phyloP scores from a whole-genome alignment of 2,888 invertebrate species.

The Embidobia sp. region DNA sequence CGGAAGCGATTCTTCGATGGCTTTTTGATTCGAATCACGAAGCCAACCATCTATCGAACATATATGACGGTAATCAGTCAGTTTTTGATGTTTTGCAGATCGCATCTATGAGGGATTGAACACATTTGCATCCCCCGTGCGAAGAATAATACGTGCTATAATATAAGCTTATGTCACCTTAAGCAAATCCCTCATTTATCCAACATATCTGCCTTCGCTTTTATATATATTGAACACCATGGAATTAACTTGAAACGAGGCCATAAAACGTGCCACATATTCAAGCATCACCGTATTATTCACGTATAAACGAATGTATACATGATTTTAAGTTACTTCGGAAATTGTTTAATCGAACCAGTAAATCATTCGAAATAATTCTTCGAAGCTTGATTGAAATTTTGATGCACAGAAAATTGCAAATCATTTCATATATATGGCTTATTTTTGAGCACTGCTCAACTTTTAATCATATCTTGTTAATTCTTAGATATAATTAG shows the following conservation, averaged over 20 bases:
- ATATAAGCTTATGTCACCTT: conserved; percentile 60
- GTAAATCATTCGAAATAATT: too few species aligned
- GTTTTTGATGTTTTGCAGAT: conserved; percentile 69
- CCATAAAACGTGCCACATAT: conserved; percentile 30
- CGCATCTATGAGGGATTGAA: conserved; percentile 73
- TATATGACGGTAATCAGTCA: conserved; percentile 77
- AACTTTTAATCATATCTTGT: too few species aligned
- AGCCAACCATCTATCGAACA: conserved; percentile 72
- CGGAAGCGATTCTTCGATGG: conserved; percentile 38
- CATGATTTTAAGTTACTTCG: too few species aligned
- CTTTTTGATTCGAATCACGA: conserved; percentile 74
- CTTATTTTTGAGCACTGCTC: too few species aligned
- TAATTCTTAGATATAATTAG: too few species aligned
- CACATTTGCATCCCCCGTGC: conserved; percentile 78
- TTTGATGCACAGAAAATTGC: too few species aligned
- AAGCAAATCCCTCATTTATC: conserved; percentile 60
- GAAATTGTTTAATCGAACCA: background rate
- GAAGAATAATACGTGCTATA: conserved; percentile 72
- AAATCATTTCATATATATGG: too few species aligned
- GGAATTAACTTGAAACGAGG: conserved; percentile 47
- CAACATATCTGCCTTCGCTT: conserved; percentile 40
- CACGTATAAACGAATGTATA: background rate
- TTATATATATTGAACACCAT: conserved; percentile 31
- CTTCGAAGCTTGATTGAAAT: too few species aligned
- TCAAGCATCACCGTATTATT: background rate